phyloP scores from a whole-genome alignment of 2,113 vertebrate species.

The Platanista minor region DNA sequence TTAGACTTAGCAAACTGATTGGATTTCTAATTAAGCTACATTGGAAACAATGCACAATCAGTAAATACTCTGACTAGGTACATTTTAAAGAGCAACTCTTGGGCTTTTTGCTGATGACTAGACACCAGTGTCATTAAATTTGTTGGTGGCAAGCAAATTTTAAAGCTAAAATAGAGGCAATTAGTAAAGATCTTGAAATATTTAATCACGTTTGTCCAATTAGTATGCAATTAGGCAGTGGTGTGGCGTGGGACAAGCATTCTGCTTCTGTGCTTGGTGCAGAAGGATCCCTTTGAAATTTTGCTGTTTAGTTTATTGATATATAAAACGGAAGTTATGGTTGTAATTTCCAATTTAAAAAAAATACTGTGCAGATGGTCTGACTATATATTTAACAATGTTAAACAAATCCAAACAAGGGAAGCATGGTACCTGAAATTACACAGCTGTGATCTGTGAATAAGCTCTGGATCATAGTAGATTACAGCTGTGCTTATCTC shows the following conservation, averaged over 20 bases:
- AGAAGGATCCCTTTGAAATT: conserved; percentile 90
- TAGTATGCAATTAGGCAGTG: conserved; percentile 99
- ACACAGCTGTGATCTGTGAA: conserved; percentile 88
- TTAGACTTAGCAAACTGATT: conserved; percentile 91
- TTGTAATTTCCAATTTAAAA: conserved; percentile 92
- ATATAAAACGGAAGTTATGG: conserved; percentile 91
- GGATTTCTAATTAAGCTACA: conserved; percentile 92
- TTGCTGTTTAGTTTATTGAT: conserved; percentile 91
- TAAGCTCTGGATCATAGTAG: conserved; percentile 84
- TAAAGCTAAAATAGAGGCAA: conserved; percentile 99
- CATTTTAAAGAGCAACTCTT: conserved; percentile 92
- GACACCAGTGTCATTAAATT: conserved; percentile 92
- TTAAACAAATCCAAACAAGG: conserved; percentile 90
- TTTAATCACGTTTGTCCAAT: conserved; percentile 99
- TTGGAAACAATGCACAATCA: conserved; percentile 91
- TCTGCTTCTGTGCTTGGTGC: conserved; percentile 91
- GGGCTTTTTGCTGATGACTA: conserved; percentile 92
- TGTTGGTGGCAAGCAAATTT: conserved; percentile 95
- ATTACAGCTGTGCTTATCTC: conserved; percentile 84
- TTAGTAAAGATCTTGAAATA: conserved; percentile 99
- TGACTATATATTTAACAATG: conserved; percentile 90
- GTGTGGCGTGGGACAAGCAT: conserved; percentile 91
- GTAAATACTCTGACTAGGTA: conserved; percentile 93
- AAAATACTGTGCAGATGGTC: conserved; percentile 89
- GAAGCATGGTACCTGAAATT: conserved; percentile 89